Evolutionary conservation across 2,797 vertebrate genomes (phyloP).

Genomic region (Coregonus ussuriensis): DNA sequence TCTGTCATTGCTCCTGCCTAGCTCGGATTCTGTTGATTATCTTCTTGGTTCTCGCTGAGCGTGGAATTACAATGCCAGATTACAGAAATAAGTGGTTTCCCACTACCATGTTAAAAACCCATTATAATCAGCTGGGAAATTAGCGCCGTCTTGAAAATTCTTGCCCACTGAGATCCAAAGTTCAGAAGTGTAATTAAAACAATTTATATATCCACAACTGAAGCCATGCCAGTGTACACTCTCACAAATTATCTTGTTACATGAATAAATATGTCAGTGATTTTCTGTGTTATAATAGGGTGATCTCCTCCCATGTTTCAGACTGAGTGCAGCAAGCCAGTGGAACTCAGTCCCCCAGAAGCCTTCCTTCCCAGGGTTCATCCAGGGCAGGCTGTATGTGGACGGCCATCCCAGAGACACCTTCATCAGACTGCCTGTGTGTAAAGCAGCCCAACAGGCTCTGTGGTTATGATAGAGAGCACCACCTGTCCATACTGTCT

Average conservation of each 20-base stretch:
- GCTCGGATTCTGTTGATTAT: slow-evolving; percentile 44
- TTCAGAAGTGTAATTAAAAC: neutral
- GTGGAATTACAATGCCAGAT: slow-evolving; percentile 27
- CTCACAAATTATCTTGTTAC: neutral
- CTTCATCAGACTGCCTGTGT: slow-evolving; percentile 87
- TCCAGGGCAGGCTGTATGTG: slow-evolving; percentile 73
- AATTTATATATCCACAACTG: neutral
- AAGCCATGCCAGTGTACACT: neutral
- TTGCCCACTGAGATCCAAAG: neutral
- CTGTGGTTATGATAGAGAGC: neutral
- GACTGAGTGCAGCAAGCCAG: slow-evolving; percentile 55
- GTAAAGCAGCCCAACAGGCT: slow-evolving; percentile 17
- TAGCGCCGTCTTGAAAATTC: neutral
- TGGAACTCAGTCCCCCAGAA: slow-evolving; percentile 74
- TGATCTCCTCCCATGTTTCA: slow-evolving; percentile 49
- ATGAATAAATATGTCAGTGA: neutral
- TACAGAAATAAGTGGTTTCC: slow-evolving; percentile 12
- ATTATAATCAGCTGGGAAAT: slow-evolving; percentile 5
- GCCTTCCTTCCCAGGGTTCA: slow-evolving; percentile 81
- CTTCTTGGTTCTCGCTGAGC: slow-evolving; percentile 27
- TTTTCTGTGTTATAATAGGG: neutral
- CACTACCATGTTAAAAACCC: neutral
- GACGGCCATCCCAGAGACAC: slow-evolving; percentile 79
- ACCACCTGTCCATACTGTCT: neutral
- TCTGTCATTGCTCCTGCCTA: slow-evolving; percentile 44